Evolutionary conservation across 2,797 vertebrate genomes (phyloP), one percentile per base, ranked within the genome.

Genomic region (Anas bernieri): DNA sequence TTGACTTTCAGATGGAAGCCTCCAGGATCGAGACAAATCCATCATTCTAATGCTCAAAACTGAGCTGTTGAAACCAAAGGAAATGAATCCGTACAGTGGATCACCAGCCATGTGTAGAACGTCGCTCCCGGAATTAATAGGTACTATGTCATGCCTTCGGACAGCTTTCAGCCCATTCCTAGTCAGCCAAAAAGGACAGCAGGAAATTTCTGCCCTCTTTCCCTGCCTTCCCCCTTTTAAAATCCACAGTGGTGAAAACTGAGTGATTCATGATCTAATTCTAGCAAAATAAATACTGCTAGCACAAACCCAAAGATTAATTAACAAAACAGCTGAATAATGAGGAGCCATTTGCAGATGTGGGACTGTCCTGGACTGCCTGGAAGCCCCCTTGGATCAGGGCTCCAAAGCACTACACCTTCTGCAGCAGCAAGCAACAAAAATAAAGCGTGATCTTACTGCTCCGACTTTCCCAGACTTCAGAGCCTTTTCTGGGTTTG

Each of bases 1-100:
- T 55, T 96, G 92, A 96, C 94, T 96, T 98, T 95, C 91, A 96
- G 86, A 91, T 70, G 61, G 91, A 93, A 94, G 46, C 63, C 79
- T 93, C 74, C 21, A 61, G 66, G 72, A 84, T 83, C 12, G 63
- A 56, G 73, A 80, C 43, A 83, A 95, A 97, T 96, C 83, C 87
- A 90, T 97, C 93, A 96, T 23, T 62, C 52, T 92, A 89, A 81
- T 15, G 83, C 62, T 64, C 58, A 79, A n/a, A 22, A 89, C 50
- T 67, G 88, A 94, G 83, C 82, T 73, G 55, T 41, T 69, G 90
- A 95, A 93, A 91, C 67, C 63, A 79, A 83, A 96, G 93, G 91
- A 97, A 94, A 97, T 95, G 55, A 92, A 95, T 83, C 89, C 55
- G 58, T 28, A 21, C 46, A 64, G 79, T 94, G 95, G 91, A 92